Conservation (phyloP, 2,113 vertebrate genomes). For the Ophiodon elongatus region DNA sequence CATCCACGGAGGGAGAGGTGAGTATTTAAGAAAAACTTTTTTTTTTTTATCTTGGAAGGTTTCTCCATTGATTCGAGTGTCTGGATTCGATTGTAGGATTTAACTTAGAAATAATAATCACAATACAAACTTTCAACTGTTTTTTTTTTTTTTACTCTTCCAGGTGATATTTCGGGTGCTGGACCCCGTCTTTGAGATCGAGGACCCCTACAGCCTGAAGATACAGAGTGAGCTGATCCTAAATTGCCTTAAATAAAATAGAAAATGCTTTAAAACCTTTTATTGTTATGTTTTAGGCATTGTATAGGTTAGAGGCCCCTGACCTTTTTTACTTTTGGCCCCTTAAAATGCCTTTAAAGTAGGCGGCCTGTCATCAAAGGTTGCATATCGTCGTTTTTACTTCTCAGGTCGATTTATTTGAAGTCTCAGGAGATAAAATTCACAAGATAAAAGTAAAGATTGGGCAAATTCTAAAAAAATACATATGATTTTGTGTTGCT, state of each 20-base stretch:
- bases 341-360: no score
- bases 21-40: no score
- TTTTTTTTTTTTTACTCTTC: not conserved
- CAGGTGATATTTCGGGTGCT: constrained; percentile 95
- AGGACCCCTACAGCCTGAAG: constrained; percentile 92
- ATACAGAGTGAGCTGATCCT: constrained; percentile 89
- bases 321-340: no score
- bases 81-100: not conserved
- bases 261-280: not conserved
- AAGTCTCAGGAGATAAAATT: not conserved
- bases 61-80: no score
- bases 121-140: no score
- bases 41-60: no score
- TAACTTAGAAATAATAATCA: no score
- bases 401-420: no score
- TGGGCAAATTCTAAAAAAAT: not conserved
- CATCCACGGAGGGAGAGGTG: constrained; percentile 96
- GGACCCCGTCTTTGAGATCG: constrained; percentile 93
- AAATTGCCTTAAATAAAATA: not conserved
- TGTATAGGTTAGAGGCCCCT: no score
- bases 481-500: no score
- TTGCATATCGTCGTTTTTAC: no score
- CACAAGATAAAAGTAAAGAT: not conserved
- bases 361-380: no score
- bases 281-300: not conserved